A percentile compares a stretch with the other conserved stretches of the same genome.
Evolutionary conservation across 1,140 invertebrate genomes (phyloP).

Genomic region (Trachymyrmex septentrionalis): DNA sequence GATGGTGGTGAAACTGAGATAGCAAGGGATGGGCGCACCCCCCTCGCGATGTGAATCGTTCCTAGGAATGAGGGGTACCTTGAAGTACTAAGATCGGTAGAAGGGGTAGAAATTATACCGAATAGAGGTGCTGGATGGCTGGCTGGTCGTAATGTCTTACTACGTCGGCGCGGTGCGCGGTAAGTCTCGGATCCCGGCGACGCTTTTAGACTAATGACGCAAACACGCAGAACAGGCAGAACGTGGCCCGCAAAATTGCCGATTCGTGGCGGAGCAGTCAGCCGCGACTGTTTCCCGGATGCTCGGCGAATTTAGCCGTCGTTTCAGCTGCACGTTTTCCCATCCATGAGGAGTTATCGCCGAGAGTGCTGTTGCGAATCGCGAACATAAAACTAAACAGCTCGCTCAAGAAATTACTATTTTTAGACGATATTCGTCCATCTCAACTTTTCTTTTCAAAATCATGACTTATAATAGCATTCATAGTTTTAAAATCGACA

Average conservation of each 20-base stretch:
- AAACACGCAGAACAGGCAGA: slow-evolving; percentile 74
- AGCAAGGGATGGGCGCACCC: slow-evolving; percentile 20
- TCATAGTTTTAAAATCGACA: too few species aligned
- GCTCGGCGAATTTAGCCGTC: slow-evolving; percentile 43
- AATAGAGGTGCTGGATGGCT: slow-evolving; percentile 73
- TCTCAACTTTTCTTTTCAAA: neutral
- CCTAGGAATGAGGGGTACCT: slow-evolving; percentile 41
- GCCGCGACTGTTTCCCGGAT: slow-evolving; percentile 48
- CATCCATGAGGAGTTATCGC: neutral
- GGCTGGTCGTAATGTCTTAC: slow-evolving; percentile 78
- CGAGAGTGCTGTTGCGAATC: neutral
- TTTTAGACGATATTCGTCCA: neutral
- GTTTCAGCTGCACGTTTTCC: slow-evolving; percentile 14
- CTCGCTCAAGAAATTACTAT: neutral
- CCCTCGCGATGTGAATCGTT: slow-evolving; percentile 40
- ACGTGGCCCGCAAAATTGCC: slow-evolving; percentile 74
- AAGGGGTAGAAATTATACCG: slow-evolving; percentile 79
- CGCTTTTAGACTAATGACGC: slow-evolving; percentile 83
- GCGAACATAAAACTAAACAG: neutral
- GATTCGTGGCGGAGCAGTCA: slow-evolving; percentile 49
- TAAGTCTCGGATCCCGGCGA: slow-evolving; percentile 76
- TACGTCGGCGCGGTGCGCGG: slow-evolving; percentile 63
- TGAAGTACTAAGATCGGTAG: slow-evolving; percentile 43
- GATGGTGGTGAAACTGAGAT: slow-evolving; percentile 46
- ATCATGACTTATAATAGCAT: neutral